Base-by-base conservation (phyloP, 1,140 invertebrate genomes). In the Ceratoteleas bidentatus region DNA sequence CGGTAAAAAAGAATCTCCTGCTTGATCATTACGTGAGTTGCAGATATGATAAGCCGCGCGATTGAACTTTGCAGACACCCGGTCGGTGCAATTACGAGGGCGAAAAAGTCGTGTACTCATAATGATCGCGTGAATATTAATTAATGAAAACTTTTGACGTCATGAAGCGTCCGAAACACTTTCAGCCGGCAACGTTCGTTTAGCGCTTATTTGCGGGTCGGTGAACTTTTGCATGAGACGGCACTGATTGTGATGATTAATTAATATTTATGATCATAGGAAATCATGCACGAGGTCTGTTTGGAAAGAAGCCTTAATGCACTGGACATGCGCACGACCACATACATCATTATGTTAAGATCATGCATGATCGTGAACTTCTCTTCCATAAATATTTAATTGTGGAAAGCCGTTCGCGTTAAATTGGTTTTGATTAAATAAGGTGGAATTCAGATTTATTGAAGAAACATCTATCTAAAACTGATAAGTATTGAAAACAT, bases 221-320 rank as follows among this genome's bases (percentile, higher is more conserved):
- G 33, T 52, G 75, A 78, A 65, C 75, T 70, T 64, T 14, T 43
- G 24, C 52, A 14, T 6, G 53, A 34, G 32, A 61, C 11, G 40
- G 49, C 60, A 61, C 34, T 45, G 47, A 69, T 78, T 53, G 47
- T 54, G 36, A 66, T 61, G 66, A 78, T 70, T 72, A 78, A 72
- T 72, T 72, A 64, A 78, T 60, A 78, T 72, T 72, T 78, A 72
- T 78, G 50, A 65, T 3, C 61, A 43, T 73, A 52, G 53, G 43
- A 24, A 36, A 66, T 79, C 68, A 66, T 60, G 58, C 58, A 57
- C 47, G 34, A 65, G 11, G 0, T 40, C 32, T 40, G 8, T n/a
- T 53, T 32, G 10, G 0, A 6, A 40, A 24, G 15, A 47, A 47
- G 36, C 0, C 5, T 62, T 62, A 69, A 78, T 65, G 66, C 54